These are phyloP conservation scores for Lepus oiostolus DNA, from an alignment of 2,797 vertebrate species.

Conservation along the genomic window DNA sequence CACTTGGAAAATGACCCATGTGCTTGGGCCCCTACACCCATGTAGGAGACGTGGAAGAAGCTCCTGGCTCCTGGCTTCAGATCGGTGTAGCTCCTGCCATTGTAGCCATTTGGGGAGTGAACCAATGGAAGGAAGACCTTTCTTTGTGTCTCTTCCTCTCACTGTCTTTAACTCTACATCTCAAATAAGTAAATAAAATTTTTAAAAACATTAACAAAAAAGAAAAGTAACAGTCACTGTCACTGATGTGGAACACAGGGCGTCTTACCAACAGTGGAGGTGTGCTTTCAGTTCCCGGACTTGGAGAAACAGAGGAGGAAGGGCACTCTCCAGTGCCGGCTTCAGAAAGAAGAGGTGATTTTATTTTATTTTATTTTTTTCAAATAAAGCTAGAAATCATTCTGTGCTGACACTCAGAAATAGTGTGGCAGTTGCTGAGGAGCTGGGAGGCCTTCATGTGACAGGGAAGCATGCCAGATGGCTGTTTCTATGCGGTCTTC, in stretches of 20 bases:
- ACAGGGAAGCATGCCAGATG: neutral
- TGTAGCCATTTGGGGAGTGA: too few species aligned
- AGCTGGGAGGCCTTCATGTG: neutral
- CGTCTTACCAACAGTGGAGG: neutral
- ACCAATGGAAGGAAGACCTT: too few species aligned
- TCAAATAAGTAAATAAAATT: too few species aligned
- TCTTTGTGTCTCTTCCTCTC: too few species aligned
- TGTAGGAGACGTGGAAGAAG: too few species aligned
- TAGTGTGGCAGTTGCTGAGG: neutral
- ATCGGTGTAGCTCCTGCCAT: too few species aligned
- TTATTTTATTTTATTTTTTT: neutral
- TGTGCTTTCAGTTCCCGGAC: neutral
- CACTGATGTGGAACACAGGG: neutral
- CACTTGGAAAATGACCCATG: too few species aligned
- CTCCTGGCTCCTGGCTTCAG: too few species aligned
- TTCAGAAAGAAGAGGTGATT: neutral
- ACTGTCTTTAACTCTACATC: too few species aligned
- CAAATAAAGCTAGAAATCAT: neutral
- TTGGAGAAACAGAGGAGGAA: neutral
- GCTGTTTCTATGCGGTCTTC: neutral
- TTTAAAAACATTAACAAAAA: too few species aligned
- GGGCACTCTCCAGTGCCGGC: neutral
- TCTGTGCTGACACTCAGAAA: neutral
- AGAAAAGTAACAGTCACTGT: neutral
- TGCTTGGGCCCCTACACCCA: too few species aligned